Base-by-base conservation (phyloP, 2,113 vertebrate genomes). In the Lasiurus cinereus region DNA sequence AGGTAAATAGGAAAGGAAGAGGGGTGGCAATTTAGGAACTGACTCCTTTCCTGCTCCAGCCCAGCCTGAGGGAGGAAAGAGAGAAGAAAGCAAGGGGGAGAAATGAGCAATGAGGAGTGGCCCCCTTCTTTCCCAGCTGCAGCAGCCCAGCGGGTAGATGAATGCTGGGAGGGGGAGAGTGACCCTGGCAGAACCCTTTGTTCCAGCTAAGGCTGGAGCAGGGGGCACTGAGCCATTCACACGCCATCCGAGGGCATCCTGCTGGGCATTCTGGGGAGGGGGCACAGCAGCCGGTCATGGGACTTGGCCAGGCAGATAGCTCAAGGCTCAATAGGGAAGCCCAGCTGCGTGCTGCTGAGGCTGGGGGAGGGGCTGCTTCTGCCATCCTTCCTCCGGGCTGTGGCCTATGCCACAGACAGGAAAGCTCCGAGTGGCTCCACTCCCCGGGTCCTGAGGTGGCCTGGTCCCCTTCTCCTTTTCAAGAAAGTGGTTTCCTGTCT, bases 171-270 rank as follows among this genome's bases (percentile, higher is more conserved):
- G 95, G 96, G 83, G 97, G 94, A 97, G 97, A 98, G 97, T 98
- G 98, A 98, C 98, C 98, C 96, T 98, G 98, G 98, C 98, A 98
- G 98, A 98, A 97, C 97, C 98, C 97, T 98, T 99, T 99, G 98
- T 99, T 98, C 98, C 97, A 97, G 98, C 98, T 98, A 98, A 98
- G 94, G 98, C 98, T 98, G 97, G 96, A 98, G 97, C 97, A 69
- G 94, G 97, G 97, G 98, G 98, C 98, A 97, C 98, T 79, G 97
- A 98, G 98, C 98, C 74, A 96, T 99, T 99, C 98, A 98, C 98
- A 98, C 98, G 98, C 98, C 98, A 98, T 98, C 98, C 95, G 96
- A 96, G 98, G 98, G 98, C 98, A 98, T 98, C 98, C 98, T 98
- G 98, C 98, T 98, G 98, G 98, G 98, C 97, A 98, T 70, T 85